Evolutionary conservation across 2,888 invertebrate species (phyloP).

Genomic region (Neocrepidodera transversa): DNA sequence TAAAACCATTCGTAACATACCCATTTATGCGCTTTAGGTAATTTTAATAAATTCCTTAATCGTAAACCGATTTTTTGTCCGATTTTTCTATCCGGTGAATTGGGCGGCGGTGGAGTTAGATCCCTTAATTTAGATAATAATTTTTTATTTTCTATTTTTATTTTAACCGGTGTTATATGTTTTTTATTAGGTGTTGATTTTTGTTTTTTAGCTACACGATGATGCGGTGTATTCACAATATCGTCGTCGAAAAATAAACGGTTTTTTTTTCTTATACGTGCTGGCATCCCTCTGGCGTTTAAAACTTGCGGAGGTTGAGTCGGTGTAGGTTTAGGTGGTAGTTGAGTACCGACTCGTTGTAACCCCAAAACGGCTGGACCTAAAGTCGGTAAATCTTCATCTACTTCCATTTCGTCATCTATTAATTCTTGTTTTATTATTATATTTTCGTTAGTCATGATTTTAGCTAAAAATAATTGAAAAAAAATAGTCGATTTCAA

Average conservation of each 20-base stretch:
- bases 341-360: constrained; percentile 82
- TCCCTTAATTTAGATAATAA: constrained; percentile 45
- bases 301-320: constrained; percentile 79
- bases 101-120: constrained; percentile 60
- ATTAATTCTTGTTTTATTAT: constrained; percentile 65
- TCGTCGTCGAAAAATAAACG: constrained; percentile 87
- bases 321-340: constrained; percentile 72
- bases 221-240: constrained; percentile 80
- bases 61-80: constrained; percentile 91
- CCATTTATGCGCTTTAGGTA: constrained; percentile 99
- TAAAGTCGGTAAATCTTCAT: constrained; percentile 73
- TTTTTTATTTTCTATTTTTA: constrained; percentile 40
- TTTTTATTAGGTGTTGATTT: constrained; percentile 62
- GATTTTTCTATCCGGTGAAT: constrained; percentile 79
- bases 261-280: constrained; percentile 88
- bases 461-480: constrained; percentile 9
- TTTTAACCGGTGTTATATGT: constrained; percentile 43
- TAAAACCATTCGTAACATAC: constrained; percentile 99
- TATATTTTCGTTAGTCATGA: constrained; percentile 52
- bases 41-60: constrained; percentile 88
- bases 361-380: constrained; percentile 82
- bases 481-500: constrained; percentile 38
- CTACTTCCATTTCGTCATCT: constrained; percentile 60
- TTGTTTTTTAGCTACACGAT: constrained; percentile 73
- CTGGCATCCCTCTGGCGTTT: constrained; percentile 89